Base-by-base conservation (phyloP, 2,113 vertebrate species). In the Bucco capensis region DNA sequence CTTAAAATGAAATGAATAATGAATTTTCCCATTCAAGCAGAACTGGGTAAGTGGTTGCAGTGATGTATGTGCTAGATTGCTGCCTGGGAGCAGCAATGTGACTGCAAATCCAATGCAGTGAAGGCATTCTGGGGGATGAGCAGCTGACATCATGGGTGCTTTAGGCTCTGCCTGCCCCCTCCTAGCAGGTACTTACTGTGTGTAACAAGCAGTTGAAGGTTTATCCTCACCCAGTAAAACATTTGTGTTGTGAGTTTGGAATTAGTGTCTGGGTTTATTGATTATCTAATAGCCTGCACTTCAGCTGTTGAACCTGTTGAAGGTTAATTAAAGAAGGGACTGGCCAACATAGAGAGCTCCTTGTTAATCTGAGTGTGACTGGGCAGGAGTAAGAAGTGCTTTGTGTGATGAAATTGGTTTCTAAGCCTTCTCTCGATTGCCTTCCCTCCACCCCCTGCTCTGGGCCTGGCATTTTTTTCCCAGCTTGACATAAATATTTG, bases 401-500 rank as follows among this genome's bases (percentile, higher is more conserved):
- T 87, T 87, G 83, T 90, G 71, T 0, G 9, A 78, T 76, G 84
- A 58, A 91, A 89, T 79, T 76, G 78, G 92, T 84, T 82, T 73
- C 42, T 80, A 84, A 87, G 90, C 62, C 54, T 87, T 64, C 66
- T 83, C 47, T 71, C 66, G 95, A 83, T 92, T 93, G 86, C 49
- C 25, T 93, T 83, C 72, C 85, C 64, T 89, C 90, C 9, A 0
- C 92, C 94, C 50, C 38, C 88, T 70, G 85, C 78, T 93, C 67
- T 51, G 50, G n/a, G 86, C 93, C 67, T 92, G 90, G 90, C 91
- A 93, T 95, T 90, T 93, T 86, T 90, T 94, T 73, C 96, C 89
- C 78, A 93, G 81, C 78, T 89, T 95, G 90, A 95, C 92, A 87
- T 76, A 96, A 95, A 83, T 90, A 91, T 94, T 96, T 96, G 96